Evolutionary conservation across 53 echinoderm and acorn worm species (phyloP).

Genomic region (Hippasteria phrygiana): DNA sequence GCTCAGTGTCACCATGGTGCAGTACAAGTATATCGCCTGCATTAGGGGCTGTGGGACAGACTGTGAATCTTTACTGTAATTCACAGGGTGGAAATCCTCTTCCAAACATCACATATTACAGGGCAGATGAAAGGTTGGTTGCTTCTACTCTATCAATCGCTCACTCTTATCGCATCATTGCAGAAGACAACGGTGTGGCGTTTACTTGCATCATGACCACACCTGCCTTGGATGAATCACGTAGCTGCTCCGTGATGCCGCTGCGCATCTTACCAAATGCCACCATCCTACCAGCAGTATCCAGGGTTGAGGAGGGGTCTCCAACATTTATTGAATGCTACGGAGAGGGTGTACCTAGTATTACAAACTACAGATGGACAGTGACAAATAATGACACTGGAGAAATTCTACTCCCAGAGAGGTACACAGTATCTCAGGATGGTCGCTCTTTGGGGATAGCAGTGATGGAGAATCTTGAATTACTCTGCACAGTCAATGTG

Average conservation of each 20-base stretch:
- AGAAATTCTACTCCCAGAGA: background rate
- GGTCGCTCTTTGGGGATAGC: conserved; percentile 2
- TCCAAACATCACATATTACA: background rate
- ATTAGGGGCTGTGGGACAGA: background rate
- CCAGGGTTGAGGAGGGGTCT: conserved; percentile 16
- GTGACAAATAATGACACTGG: background rate
- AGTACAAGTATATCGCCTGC: background rate
- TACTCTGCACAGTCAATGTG: conserved; percentile 45
- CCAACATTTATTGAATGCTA: background rate
- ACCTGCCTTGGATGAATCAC: conserved; percentile 20
- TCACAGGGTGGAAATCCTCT: background rate
- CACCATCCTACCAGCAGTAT: background rate
- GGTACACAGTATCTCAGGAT: conserved; percentile 10
- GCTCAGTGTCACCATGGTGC: background rate
- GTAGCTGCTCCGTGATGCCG: conserved; percentile 40
- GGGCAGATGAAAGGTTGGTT: background rate
- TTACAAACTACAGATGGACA: conserved; percentile 25
- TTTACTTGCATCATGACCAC: conserved; percentile 42
- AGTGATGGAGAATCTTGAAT: conserved; percentile 8
- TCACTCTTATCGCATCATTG: background rate
- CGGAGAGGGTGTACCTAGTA: conserved; percentile 28
- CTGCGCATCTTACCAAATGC: conserved; percentile 29
- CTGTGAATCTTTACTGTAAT: background rate
- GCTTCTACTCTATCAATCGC: background rate
- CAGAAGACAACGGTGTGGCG: conserved; percentile 25